Conservation (phyloP, 2,888 invertebrate species). For the Pseudococcus viburni region DNA sequence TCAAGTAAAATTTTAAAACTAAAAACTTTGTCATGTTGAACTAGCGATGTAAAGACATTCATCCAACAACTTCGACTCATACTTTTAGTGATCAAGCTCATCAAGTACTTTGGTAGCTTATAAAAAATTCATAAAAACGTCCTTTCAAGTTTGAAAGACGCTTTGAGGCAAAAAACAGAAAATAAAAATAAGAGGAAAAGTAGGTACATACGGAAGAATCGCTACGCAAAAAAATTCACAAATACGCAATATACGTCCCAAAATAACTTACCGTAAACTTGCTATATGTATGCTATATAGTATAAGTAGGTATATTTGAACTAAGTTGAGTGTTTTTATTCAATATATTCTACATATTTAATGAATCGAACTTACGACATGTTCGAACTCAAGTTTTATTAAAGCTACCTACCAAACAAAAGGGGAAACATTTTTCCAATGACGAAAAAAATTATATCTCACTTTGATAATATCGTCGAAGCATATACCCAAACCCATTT, state of each 20-base stretch:
- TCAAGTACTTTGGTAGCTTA: neutral
- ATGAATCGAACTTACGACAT: constrained; percentile 5
- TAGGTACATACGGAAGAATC: too few species aligned
- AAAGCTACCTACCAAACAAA: constrained; percentile 5
- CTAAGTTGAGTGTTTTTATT: constrained; percentile 23
- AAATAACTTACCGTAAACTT: neutral
- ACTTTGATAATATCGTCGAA: constrained; percentile 1
- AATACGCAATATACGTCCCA: neutral
- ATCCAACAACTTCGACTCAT: neutral
- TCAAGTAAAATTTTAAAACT: neutral
- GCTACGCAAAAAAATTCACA: neutral
- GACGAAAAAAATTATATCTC: neutral
- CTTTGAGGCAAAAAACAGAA: too few species aligned
- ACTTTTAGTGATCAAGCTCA: neutral
- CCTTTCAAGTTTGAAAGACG: too few species aligned
- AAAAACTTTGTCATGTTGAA: neutral
- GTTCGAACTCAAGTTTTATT: neutral
- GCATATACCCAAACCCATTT: neutral
- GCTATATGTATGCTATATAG: neutral
- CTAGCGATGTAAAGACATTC: neutral
- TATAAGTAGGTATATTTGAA: neutral
- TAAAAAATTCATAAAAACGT: neutral
- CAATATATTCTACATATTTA: constrained; percentile 17
- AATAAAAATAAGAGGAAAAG: too few species aligned
- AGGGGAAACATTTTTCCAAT: neutral